phyloP scores from a whole-genome alignment of 2,888 invertebrate species.

The Phasia obesa region DNA sequence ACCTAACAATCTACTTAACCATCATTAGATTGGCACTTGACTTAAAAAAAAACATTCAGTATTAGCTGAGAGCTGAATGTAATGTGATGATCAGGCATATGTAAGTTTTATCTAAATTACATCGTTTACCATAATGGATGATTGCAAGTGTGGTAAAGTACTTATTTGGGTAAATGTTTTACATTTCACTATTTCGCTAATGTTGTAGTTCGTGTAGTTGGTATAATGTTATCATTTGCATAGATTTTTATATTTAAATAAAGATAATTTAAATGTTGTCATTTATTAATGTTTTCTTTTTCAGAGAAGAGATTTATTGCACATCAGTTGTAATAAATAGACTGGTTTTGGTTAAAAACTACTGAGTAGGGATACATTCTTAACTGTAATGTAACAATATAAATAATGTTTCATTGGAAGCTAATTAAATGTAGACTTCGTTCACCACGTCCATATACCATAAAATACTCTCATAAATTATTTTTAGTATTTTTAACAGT shows the following conservation, averaged over 20 bases:
- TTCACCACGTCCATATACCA: no score
- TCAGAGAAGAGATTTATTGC: slow-evolving; percentile 18
- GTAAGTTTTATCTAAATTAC: slow-evolving; percentile 68
- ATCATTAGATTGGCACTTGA: not conserved
- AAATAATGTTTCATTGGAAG: not conserved
- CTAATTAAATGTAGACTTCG: no score
- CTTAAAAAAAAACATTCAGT: not conserved
- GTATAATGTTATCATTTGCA: slow-evolving; percentile 59
- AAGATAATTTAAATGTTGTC: slow-evolving; percentile 43
- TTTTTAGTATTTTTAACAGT: no score
- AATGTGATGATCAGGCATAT: slow-evolving; percentile 65
- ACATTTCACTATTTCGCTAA: slow-evolving; percentile 33
- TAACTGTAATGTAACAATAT: not conserved
- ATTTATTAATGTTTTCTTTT: slow-evolving; percentile 40
- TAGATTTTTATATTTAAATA: slow-evolving; percentile 43
- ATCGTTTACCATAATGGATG: slow-evolving; percentile 66
- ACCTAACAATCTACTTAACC: not conserved
- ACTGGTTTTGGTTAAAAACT: not conserved
- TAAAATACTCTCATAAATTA: no score
- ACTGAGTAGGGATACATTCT: not conserved
- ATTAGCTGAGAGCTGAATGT: slow-evolving; percentile 24
- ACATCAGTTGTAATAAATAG: not conserved
- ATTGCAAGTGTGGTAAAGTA: slow-evolving; percentile 66
- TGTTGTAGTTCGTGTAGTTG: slow-evolving; percentile 14
- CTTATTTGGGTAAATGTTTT: slow-evolving; percentile 39